phyloP scores from a whole-genome alignment of 2,113 vertebrate genomes.

The Poicephalus gulielmi region DNA sequence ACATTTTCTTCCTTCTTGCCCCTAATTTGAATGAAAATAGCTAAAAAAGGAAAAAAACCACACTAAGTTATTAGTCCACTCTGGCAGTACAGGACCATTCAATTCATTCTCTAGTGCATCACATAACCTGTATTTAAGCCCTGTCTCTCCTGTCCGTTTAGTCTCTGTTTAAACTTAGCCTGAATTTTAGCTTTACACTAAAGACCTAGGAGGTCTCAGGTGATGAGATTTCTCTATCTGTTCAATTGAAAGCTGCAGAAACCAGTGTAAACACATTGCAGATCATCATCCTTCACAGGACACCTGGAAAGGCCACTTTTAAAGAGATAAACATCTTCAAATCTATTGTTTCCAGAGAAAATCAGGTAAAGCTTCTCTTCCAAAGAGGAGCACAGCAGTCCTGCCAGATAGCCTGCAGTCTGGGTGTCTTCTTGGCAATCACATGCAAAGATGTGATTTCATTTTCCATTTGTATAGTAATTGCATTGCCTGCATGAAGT shows the following conservation, averaged over 20 bases:
- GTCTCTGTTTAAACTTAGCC: neutral
- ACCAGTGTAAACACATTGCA: neutral
- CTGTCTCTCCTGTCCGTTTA: neutral
- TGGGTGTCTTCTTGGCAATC: neutral
- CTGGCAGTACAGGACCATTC: neutral
- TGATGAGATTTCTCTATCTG: neutral
- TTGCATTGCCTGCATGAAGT: neutral
- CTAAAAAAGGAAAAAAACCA: neutral
- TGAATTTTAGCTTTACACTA: neutral
- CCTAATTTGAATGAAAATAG: neutral
- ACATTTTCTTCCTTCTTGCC: neutral
- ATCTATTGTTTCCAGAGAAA: neutral
- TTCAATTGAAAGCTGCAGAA: neutral
- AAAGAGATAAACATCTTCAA: neutral
- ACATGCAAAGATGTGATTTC: neutral
- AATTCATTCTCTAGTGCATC: neutral
- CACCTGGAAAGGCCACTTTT: neutral
- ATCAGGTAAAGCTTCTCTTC: neutral
- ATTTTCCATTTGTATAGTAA: slow-evolving; percentile 7
- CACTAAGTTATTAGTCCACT: neutral
- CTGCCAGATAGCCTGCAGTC: neutral
- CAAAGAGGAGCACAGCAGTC: neutral
- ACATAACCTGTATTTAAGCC: neutral
- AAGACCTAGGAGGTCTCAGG: neutral
- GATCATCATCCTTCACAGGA: neutral